Conservation (phyloP, 2,113 vertebrate species). For the Petrocephalus zakoni region DNA sequence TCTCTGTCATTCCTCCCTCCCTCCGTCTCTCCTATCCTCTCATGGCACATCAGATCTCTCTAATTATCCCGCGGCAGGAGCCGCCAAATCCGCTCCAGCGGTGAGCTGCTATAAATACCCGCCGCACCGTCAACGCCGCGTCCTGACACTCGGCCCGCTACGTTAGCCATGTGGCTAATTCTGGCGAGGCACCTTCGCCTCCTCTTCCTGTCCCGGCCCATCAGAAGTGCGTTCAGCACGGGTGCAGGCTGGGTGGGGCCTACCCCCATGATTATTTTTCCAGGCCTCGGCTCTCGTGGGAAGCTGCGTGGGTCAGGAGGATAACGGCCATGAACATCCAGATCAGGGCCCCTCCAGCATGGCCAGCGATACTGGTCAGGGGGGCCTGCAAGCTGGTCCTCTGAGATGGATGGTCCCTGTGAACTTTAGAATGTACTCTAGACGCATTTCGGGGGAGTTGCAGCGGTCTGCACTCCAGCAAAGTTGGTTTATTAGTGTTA, state of each 20-base stretch:
- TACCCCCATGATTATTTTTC: not conserved
- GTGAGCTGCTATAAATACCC: conserved; percentile 36
- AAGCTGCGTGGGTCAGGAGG: not conserved
- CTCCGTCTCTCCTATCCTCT: not conserved
- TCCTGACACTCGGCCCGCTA: conserved; percentile 12
- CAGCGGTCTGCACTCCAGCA: too few species aligned
- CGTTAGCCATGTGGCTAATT: not conserved
- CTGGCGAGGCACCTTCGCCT: not conserved
- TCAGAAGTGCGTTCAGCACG: not conserved
- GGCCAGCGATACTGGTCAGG: not conserved
- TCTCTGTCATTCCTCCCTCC: not conserved
- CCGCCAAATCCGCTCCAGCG: conserved; percentile 25
- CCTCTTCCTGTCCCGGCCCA: conserved; percentile 4
- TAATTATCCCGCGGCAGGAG: conserved; percentile 34
- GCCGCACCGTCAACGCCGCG: not conserved
- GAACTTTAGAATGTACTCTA: not conserved
- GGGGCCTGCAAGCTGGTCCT: not conserved
- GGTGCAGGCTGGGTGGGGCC: not conserved
- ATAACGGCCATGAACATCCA: not conserved
- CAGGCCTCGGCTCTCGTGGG: not conserved
- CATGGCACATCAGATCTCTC: conserved; percentile 30
- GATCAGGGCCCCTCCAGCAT: not conserved
- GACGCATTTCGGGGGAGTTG: too few species aligned
- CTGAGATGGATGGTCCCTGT: too few species aligned
- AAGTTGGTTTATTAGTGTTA: not conserved